A percentile compares a stretch with the other conserved stretches of the same genome.
Evolutionary conservation across 2,888 invertebrate species (phyloP).

Genomic region (Prionchulus punctatus): DNA sequence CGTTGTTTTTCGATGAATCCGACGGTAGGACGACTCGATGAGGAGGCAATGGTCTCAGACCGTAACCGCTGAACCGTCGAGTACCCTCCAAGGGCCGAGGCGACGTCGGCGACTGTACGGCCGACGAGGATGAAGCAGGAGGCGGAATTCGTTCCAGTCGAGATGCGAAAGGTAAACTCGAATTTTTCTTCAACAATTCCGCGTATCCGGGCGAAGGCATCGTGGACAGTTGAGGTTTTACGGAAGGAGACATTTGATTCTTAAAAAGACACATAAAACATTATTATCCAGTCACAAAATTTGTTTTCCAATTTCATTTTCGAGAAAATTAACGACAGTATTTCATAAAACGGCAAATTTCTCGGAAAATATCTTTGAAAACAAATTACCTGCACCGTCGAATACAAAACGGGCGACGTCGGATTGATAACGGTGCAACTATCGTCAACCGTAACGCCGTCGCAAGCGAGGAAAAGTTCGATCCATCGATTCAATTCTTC

Average conservation of each 20-base stretch:
- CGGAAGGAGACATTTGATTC: slow-evolving; percentile 3
- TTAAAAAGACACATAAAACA: too few relatives aligned
- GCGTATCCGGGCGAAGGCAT: slow-evolving; percentile 12
- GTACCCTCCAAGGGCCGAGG: background rate
- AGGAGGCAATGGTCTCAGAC: background rate
- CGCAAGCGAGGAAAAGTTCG: background rate
- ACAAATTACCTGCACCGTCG: slow-evolving; percentile 8
- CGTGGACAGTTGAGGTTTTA: slow-evolving; percentile 9
- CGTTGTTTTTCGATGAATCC: background rate
- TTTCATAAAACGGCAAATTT: too few relatives aligned
- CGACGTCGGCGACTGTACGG: background rate
- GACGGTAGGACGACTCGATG: background rate
- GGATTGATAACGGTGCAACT: slow-evolving; percentile 8
- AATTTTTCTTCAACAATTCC: slow-evolving; percentile 5
- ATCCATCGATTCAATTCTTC: slow-evolving; percentile 6
- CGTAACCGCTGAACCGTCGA: background rate
- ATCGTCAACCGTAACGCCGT: slow-evolving; percentile 4
- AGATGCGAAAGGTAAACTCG: too few relatives aligned
- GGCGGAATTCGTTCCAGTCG: too few relatives aligned
- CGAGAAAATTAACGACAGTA: too few relatives aligned
- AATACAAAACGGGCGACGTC: slow-evolving; percentile 1
- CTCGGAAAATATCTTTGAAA: too few relatives aligned
- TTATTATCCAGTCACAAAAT: background rate
- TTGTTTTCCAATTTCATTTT: background rate
- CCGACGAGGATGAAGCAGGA: background rate